Evolutionary conservation across 2,113 vertebrate genomes (phyloP).

Genomic region (Numida meleagris): DNA sequence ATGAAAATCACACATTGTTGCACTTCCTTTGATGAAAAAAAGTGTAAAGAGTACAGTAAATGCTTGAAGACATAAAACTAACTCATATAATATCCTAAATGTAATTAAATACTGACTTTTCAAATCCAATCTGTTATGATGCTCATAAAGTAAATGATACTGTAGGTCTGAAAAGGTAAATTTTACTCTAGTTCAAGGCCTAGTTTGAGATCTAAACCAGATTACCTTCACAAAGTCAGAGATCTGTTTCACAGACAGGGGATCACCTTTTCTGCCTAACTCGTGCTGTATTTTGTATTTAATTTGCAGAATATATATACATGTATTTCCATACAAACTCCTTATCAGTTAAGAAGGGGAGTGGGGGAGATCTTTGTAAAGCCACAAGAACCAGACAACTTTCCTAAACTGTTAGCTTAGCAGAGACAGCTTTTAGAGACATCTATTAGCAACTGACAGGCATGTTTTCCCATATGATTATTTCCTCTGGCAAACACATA

Average conservation of each 20-base stretch:
- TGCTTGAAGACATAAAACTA: fast-evolving
- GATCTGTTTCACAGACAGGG: neutral
- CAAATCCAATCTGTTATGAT: neutral
- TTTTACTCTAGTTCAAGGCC: neutral
- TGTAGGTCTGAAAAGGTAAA: neutral
- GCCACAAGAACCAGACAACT: neutral
- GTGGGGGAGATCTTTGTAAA: neutral
- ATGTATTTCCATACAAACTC: neutral
- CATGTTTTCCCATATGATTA: neutral
- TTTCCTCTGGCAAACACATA: neutral
- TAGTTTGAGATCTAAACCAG: neutral
- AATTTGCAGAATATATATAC: neutral
- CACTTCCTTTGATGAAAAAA: neutral
- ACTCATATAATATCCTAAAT: neutral
- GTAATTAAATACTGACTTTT: neutral
- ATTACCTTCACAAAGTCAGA: neutral
- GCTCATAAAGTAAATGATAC: neutral
- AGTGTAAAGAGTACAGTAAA: neutral
- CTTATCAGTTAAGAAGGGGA: neutral
- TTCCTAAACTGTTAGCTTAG: neutral
- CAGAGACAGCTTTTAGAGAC: neutral
- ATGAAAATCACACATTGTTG: neutral
- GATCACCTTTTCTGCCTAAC: neutral
- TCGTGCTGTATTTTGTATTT: neutral
- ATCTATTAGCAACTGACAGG: neutral